phyloP scores from a whole-genome alignment of 2,888 invertebrate species.

The Slavum lentiscoides region DNA sequence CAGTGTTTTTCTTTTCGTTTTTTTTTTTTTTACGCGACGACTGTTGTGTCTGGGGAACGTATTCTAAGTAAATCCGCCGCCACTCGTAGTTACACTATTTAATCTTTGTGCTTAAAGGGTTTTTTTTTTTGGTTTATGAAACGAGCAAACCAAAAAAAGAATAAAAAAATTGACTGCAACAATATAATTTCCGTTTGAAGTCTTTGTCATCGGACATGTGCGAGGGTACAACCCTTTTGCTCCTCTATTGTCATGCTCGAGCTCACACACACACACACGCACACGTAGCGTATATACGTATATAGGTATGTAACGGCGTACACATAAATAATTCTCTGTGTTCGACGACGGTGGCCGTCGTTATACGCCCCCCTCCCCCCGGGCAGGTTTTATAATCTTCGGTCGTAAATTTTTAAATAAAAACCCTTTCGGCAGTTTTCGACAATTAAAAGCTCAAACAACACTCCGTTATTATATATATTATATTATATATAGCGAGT shows the following conservation, averaged over 20 bases:
- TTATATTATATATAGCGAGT: no score
- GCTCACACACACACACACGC: background rate
- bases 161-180: conserved; percentile 43
- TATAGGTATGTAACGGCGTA: background rate
- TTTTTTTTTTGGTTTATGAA: background rate
- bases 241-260: conserved; percentile 25
- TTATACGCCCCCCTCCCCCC: no score
- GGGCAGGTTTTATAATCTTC: conserved; percentile 39
- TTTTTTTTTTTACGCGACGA: background rate
- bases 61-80: conserved; percentile 40
- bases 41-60: conserved; percentile 29
- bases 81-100: conserved; percentile 23
- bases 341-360: conserved; percentile 12
- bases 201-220: conserved; percentile 26
- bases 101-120: conserved; percentile 31
- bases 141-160: background rate
- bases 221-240: conserved; percentile 49
- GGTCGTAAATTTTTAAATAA: conserved; percentile 51
- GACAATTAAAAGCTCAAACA: conserved; percentile 52
- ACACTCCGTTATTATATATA: background rate
- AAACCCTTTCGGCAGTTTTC: conserved; percentile 32
- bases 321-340: conserved; percentile 49
- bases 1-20: background rate
- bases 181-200: conserved; percentile 50
- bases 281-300: background rate